Conservation (phyloP, 2,888 invertebrate genomes). For the Thalpophila matura region DNA sequence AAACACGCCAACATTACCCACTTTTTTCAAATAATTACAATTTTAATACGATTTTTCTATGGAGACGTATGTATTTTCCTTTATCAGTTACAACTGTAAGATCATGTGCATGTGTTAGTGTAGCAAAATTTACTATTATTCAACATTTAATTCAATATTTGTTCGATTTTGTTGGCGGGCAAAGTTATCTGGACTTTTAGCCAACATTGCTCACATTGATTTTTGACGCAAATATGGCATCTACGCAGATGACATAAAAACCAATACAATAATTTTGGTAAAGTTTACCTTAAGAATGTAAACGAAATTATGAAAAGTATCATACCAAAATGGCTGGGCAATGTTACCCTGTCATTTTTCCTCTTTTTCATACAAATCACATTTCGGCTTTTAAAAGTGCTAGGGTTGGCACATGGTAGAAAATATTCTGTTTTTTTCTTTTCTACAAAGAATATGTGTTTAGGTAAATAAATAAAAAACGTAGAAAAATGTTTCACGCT, state of each 20-base stretch:
- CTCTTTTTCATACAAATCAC: not conserved
- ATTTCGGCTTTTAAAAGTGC: not conserved
- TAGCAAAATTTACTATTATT: not conserved
- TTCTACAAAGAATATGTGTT: too few relatives aligned
- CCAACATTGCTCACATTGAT: slow-evolving; percentile 9
- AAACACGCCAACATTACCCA: slow-evolving; percentile 4
- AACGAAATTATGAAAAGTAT: not conserved
- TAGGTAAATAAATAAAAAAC: too few relatives aligned
- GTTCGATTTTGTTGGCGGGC: slow-evolving; percentile 1
- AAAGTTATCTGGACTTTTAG: slow-evolving; percentile 7
- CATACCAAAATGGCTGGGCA: not conserved
- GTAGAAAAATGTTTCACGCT: too few relatives aligned
- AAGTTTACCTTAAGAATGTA: not conserved
- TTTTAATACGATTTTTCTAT: not conserved
- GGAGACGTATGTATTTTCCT: slow-evolving; percentile 1
- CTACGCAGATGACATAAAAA: not conserved
- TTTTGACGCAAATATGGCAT: slow-evolving; percentile 13
- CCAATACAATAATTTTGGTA: slow-evolving; percentile 2
- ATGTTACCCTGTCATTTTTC: not conserved
- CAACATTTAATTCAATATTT: slow-evolving; percentile 1
- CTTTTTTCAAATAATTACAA: not conserved
- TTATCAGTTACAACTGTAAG: not conserved
- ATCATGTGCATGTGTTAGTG: not conserved
- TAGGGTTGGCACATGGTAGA: slow-evolving; percentile 6
- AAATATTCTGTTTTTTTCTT: too few relatives aligned